Conservation (phyloP, 2,113 vertebrate genomes). For the Forbesichthys papilliferus region DNA sequence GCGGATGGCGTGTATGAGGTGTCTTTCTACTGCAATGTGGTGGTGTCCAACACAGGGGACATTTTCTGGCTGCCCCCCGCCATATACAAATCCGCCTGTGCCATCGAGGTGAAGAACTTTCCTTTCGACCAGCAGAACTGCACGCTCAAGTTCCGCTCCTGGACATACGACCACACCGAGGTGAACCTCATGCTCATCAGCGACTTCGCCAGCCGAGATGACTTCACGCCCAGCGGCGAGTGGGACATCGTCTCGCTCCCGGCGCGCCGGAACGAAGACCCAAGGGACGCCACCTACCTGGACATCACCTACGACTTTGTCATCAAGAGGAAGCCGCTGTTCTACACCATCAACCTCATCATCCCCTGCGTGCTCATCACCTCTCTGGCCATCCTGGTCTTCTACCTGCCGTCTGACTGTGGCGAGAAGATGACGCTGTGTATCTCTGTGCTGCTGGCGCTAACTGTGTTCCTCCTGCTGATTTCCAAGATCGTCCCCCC, state of each 20-base stretch:
- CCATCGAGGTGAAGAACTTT: constrained; percentile 82
- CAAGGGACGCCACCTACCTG: constrained; percentile 75
- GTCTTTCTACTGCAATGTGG: constrained; percentile 80
- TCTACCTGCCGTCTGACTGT: constrained; percentile 82
- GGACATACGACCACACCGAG: constrained; percentile 83
- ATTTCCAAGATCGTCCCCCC: constrained; percentile 83
- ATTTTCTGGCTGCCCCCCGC: constrained; percentile 83
- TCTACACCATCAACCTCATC: constrained; percentile 83
- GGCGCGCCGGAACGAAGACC: constrained; percentile 79
- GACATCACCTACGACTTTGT: constrained; percentile 83
- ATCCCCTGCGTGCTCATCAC: constrained; percentile 82
- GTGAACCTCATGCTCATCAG: constrained; percentile 78
- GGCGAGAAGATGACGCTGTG: constrained; percentile 82
- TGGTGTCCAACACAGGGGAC: constrained; percentile 79
- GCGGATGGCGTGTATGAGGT: constrained; percentile 83
- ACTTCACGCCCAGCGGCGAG: constrained; percentile 82
- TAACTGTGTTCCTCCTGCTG: constrained; percentile 83
- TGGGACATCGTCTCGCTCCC: constrained; percentile 84
- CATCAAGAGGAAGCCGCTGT: constrained; percentile 80
- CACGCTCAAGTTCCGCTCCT: constrained; percentile 82
- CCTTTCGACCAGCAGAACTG: constrained; percentile 85
- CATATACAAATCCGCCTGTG: constrained; percentile 83
- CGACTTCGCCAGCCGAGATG: constrained; percentile 79
- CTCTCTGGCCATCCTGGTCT: constrained; percentile 79
- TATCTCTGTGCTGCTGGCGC: constrained; percentile 80